Percentiles rank a stretch among this genome's conserved stretches.
Conservation (phyloP, 2,888 invertebrate genomes). For the Rhaphigaster nebulosa region DNA sequence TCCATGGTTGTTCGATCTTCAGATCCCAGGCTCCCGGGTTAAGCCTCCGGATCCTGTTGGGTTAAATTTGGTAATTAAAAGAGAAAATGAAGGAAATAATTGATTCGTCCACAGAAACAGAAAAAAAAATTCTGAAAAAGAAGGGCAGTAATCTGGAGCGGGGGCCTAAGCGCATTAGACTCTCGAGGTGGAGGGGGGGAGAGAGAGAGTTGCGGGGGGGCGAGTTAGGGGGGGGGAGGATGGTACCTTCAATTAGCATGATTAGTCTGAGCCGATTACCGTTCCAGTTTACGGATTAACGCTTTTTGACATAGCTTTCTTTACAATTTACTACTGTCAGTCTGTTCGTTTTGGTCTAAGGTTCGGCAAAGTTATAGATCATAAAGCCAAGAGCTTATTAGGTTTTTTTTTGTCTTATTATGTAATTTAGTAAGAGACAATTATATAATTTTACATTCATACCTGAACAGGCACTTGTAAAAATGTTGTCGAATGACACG, state of each 20-base stretch:
- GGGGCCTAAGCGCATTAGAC: slow-evolving; percentile 11
- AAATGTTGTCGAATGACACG: too few relatives aligned
- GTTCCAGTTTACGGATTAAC: slow-evolving; percentile 33
- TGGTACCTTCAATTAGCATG: background rate
- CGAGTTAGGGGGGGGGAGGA: too few relatives aligned
- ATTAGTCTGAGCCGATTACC: slow-evolving; percentile 1
- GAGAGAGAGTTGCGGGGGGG: background rate
- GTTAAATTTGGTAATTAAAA: slow-evolving; percentile 45
- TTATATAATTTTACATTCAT: too few relatives aligned
- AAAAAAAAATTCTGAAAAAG: background rate
- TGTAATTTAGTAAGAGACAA: too few relatives aligned
- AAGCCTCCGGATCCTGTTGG: background rate
- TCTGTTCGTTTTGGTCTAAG: background rate
- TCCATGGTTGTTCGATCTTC: background rate
- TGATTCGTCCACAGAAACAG: slow-evolving; percentile 37
- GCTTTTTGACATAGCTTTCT: slow-evolving; percentile 39
- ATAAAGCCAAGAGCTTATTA: too few relatives aligned
- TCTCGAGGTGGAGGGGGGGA: background rate
- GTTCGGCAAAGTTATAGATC: too few relatives aligned
- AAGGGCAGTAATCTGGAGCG: slow-evolving; percentile 33
- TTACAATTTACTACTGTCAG: background rate
- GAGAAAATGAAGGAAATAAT: slow-evolving; percentile 48
- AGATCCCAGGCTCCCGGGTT: background rate
- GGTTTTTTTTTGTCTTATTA: too few relatives aligned
- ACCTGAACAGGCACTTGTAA: too few relatives aligned